Percentiles rank a stretch among this genome's conserved stretches.
Evolutionary conservation across 2,888 invertebrate genomes (phyloP).

Genomic region (Baccha elongata): DNA sequence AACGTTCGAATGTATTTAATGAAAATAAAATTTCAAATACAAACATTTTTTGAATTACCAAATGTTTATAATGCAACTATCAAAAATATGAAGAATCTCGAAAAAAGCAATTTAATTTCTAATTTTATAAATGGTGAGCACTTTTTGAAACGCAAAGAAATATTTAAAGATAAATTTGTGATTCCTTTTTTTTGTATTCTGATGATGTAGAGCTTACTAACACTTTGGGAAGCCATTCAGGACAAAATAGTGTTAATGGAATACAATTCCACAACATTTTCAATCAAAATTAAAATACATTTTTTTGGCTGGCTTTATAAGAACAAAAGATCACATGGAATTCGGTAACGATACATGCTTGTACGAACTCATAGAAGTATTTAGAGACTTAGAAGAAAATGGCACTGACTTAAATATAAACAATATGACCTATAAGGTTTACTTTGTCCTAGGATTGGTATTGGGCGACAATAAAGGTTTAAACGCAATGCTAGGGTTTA

Average conservation of each 20-base stretch:
- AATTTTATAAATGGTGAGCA: conserved; percentile 81
- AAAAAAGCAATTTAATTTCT: conserved; percentile 79
- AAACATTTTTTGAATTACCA: conserved; percentile 75
- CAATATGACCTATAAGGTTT: conserved; percentile 16
- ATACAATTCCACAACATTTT: conserved; percentile 36
- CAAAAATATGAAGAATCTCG: neutral
- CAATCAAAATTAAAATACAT: conserved; percentile 37
- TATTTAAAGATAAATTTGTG: conserved; percentile 16
- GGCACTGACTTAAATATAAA: conserved; percentile 17
- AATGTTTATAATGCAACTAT: neutral
- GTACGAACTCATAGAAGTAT: conserved; percentile 18
- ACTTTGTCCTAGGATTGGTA: conserved; percentile 29
- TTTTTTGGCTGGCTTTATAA: conserved; percentile 43
- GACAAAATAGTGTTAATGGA: conserved; percentile 37
- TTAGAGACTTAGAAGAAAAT: conserved; percentile 34
- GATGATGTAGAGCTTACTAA: conserved; percentile 44
- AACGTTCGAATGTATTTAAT: conserved; percentile 17
- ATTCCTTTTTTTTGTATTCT: conserved; percentile 38
- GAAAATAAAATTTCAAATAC: conserved; percentile 10
- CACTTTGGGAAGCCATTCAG: conserved; percentile 44
- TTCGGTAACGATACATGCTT: conserved; percentile 44
- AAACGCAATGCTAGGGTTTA: conserved; percentile 23
- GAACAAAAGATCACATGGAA: conserved; percentile 41
- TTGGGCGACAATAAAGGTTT: conserved; percentile 13
- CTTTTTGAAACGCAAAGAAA: conserved; percentile 36